Evolutionary conservation across 2,113 vertebrate species (phyloP).

Genomic region (Globicephala melas): DNA sequence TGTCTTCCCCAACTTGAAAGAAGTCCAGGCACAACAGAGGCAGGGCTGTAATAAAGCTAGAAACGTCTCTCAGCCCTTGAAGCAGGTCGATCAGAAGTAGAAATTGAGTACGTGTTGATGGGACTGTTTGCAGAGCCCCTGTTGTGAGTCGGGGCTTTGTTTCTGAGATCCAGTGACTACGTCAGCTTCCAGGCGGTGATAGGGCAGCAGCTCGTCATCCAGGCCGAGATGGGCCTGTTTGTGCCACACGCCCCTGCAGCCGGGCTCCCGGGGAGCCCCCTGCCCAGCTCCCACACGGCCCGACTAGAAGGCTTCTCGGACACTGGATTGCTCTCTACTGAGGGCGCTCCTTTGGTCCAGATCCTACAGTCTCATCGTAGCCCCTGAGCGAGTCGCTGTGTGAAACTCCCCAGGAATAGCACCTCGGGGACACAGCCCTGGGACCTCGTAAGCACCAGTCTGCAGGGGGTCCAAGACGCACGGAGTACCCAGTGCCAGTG

Average conservation of each 20-base stretch:
- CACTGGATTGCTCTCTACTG: fast-evolving
- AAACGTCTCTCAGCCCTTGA: too few relatives aligned
- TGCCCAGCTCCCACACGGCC: background rate
- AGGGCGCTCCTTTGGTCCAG: fast-evolving
- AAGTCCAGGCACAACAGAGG: fast-evolving
- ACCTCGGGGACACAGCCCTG: fast-evolving
- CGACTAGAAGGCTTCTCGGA: background rate
- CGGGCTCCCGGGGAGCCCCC: background rate
- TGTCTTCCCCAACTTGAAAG: background rate
- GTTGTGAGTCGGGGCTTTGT: fast-evolving
- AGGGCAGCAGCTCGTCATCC: fast-evolving
- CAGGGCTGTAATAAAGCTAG: background rate
- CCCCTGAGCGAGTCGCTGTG: fast-evolving
- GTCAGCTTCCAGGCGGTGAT: fast-evolving
- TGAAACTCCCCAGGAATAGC: background rate
- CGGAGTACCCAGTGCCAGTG: background rate
- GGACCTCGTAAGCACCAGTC: background rate
- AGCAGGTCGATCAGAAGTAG: fast-evolving
- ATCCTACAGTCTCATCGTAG: fast-evolving
- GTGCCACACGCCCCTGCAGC: fast-evolving
- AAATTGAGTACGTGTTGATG: fast-evolving
- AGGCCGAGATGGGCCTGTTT: background rate
- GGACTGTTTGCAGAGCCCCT: fast-evolving
- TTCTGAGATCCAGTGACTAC: fast-evolving
- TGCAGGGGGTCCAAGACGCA: fast-evolving